phyloP scores from a whole-genome alignment of 2,113 vertebrate genomes.

The Oncorhynchus clarkii region DNA sequence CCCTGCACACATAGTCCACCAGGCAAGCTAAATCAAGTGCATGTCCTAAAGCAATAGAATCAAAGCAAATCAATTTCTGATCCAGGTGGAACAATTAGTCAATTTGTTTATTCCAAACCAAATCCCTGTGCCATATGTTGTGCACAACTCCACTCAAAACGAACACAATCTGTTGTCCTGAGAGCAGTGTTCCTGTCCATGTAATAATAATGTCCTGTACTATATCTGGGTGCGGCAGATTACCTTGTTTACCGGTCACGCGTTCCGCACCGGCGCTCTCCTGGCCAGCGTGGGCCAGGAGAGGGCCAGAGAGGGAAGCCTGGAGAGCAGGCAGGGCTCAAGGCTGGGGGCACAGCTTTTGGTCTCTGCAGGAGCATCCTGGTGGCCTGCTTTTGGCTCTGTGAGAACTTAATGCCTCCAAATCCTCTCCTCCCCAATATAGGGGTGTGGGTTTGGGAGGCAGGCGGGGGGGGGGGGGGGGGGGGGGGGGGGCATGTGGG shows the following conservation, averaged over 20 bases:
- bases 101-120: no score
- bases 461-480: background rate
- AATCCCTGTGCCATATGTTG: background rate
- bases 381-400: constrained; percentile 44
- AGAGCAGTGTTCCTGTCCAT: constrained; percentile 11
- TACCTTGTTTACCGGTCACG: constrained; percentile 34
- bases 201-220: background rate
- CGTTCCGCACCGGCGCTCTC: constrained; percentile 20
- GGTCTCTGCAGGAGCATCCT: constrained; percentile 62
- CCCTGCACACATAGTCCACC: no score
- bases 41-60: no score
- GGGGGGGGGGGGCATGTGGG: constrained; percentile 17
- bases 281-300: constrained; percentile 17
- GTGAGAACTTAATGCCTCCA: constrained; percentile 20
- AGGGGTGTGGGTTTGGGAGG: background rate
- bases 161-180: background rate
- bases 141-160: no score
- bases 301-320: constrained; percentile 1
- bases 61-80: no score
- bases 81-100: background rate
- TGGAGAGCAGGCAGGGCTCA: constrained; percentile 28
- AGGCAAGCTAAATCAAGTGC: no score
- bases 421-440: constrained; percentile 15
- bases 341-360: constrained; percentile 58
- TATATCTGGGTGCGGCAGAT: constrained; percentile 22